Conservation (phyloP, 1,140 invertebrate species). For the Patella vulgata region DNA sequence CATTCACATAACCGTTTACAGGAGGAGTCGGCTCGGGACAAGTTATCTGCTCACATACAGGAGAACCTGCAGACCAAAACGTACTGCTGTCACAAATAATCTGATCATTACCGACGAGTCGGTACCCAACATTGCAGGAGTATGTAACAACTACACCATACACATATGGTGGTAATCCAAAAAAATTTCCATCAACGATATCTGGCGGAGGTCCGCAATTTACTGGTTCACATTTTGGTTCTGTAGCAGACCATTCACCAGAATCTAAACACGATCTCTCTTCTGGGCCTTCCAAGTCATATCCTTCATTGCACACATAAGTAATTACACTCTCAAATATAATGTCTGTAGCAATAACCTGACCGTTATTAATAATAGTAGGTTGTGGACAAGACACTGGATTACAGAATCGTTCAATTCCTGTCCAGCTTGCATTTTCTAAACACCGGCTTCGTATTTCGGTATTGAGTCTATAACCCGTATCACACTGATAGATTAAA, state of each 20-base stretch:
- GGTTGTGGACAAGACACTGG: constrained; percentile 41
- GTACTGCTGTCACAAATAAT: constrained; percentile 10
- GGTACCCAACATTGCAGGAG: constrained; percentile 14
- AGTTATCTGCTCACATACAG: constrained; percentile 30
- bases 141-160: constrained; percentile 42
- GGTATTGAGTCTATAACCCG: constrained; percentile 62
- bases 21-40: constrained; percentile 4
- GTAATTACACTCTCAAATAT: constrained; percentile 32
- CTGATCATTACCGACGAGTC: background rate
- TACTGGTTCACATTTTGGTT: constrained; percentile 58
- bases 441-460: constrained; percentile 50
- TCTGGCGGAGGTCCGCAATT: constrained; percentile 37
- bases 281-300: constrained; percentile 32
- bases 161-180: constrained; percentile 28
- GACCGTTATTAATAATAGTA: constrained; percentile 25
- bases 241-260: constrained; percentile 59
- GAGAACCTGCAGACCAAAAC: constrained; percentile 29
- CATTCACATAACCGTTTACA: constrained; percentile 22
- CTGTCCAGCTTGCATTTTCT: constrained; percentile 62
- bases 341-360: constrained; percentile 25
- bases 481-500: constrained; percentile 58
- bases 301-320: constrained; percentile 72
- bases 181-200: constrained; percentile 52
- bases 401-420: constrained; percentile 55
- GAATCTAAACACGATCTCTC: constrained; percentile 52